Evolutionary conservation across 2,888 invertebrate species (phyloP).

Genomic region (Lasiommata megera): DNA sequence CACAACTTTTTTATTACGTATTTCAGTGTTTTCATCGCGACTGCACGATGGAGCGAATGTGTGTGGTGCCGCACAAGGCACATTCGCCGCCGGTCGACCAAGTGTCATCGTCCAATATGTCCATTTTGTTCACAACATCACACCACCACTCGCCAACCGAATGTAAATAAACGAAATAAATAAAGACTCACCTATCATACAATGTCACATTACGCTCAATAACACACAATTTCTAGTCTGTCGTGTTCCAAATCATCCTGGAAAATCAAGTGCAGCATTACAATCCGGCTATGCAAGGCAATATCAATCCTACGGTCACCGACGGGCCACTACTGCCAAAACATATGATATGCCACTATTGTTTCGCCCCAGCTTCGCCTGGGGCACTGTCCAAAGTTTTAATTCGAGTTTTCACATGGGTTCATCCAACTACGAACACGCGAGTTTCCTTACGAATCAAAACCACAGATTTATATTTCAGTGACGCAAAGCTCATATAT

Average conservation of each 20-base stretch:
- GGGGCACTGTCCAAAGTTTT: slow-evolving; percentile 56
- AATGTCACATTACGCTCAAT: slow-evolving; percentile 82
- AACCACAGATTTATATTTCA: slow-evolving; percentile 79
- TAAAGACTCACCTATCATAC: slow-evolving; percentile 74
- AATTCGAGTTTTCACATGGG: slow-evolving; percentile 64
- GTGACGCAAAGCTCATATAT: slow-evolving; percentile 83
- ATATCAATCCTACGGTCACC: slow-evolving; percentile 78
- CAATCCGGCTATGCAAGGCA: slow-evolving; percentile 76
- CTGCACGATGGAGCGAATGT: slow-evolving; percentile 38
- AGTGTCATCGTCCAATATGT: slow-evolving; percentile 62
- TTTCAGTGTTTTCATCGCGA: slow-evolving; percentile 35
- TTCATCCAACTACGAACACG: slow-evolving; percentile 65
- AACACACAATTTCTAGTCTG: slow-evolving; percentile 71
- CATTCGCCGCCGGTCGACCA: slow-evolving; percentile 54
- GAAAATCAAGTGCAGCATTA: slow-evolving; percentile 75
- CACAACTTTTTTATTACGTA: slow-evolving; percentile 56
- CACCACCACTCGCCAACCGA: slow-evolving; percentile 54
- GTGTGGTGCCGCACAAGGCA: slow-evolving; percentile 43
- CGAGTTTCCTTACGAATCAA: slow-evolving; percentile 63
- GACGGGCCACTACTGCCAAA: slow-evolving; percentile 72
- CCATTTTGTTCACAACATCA: slow-evolving; percentile 66
- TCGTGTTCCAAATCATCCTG: slow-evolving; percentile 75
- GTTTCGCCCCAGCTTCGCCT: slow-evolving; percentile 57
- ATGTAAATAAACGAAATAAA: slow-evolving; percentile 75
- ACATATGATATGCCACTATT: slow-evolving; percentile 79